Evolutionary conservation across 2,888 invertebrate species (phyloP).

Genomic region (Rhamnusium bicolor): DNA sequence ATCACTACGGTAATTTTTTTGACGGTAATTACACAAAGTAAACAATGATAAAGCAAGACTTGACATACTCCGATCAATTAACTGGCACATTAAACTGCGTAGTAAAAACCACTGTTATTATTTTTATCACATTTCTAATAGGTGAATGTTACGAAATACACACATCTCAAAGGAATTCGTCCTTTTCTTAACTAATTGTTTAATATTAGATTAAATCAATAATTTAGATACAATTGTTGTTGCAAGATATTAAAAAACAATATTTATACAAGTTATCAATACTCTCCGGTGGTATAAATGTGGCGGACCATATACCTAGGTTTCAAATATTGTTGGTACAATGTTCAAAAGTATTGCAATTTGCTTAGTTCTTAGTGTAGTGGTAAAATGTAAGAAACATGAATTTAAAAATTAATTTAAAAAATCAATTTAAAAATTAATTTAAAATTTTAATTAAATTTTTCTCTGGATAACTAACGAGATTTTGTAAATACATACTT

Average conservation of each 20-base stretch:
- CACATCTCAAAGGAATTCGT: background rate
- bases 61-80: background rate
- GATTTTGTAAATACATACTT: too few relatives aligned
- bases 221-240: conserved; percentile 23
- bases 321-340: conserved; percentile 7
- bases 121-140: background rate
- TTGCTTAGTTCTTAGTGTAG: conserved; percentile 16
- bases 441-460: too few relatives aligned
- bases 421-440: too few relatives aligned
- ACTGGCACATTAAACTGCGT: background rate
- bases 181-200: conserved; percentile 3
- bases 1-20: background rate
- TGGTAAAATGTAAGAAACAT: conserved; percentile 14
- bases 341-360: conserved; percentile 24
- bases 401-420: background rate
- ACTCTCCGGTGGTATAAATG: conserved; percentile 11
- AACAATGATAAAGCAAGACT: background rate
- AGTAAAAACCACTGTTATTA: background rate
- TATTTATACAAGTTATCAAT: conserved; percentile 21
- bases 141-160: background rate
- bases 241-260: conserved; percentile 15
- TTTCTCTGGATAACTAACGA: too few relatives aligned
- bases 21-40: background rate
- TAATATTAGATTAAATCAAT: conserved; percentile 3
- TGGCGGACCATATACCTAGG: background rate